A percentile compares a stretch with the other conserved stretches of the same genome.
These are phyloP conservation scores for Lithosia quadra DNA, from an alignment of 2,888 invertebrate species.

Conservation along the genomic window DNA sequence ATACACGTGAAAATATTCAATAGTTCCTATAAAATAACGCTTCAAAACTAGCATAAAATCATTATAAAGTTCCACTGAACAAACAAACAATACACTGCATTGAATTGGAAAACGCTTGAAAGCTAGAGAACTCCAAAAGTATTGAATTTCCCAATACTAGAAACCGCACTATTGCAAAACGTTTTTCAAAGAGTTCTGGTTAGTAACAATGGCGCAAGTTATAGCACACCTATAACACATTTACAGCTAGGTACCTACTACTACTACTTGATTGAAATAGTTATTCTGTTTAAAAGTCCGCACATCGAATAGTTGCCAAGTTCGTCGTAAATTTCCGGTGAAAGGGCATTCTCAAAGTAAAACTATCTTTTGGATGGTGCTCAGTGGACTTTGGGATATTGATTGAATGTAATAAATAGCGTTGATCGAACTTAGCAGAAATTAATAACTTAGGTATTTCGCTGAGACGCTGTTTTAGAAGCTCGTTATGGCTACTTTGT, in stretches of 20 bases:
- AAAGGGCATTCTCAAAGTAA: slow-evolving; percentile 41
- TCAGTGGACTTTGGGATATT: slow-evolving; percentile 37
- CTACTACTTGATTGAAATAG: slow-evolving; percentile 36
- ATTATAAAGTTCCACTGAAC: slow-evolving; percentile 7
- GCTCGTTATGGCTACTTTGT: background rate
- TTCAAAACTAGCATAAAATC: slow-evolving; percentile 4
- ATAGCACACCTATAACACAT: slow-evolving; percentile 15
- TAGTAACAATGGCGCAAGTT: slow-evolving; percentile 25
- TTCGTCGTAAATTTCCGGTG: slow-evolving; percentile 43
- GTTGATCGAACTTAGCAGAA: slow-evolving; percentile 28
- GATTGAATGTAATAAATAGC: slow-evolving; percentile 36
- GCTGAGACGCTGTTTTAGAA: background rate
- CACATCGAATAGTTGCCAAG: slow-evolving; percentile 35
- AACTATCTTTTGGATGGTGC: slow-evolving; percentile 39
- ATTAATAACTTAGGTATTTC: slow-evolving; percentile 2
- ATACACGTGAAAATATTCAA: background rate
- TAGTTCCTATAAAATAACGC: background rate
- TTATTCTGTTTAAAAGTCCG: slow-evolving; percentile 44
- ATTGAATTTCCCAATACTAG: slow-evolving; percentile 17
- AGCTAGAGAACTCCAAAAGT: slow-evolving; percentile 28
- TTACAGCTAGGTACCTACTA: no score
- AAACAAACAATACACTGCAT: slow-evolving; percentile 13
- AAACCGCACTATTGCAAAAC: slow-evolving; percentile 32
- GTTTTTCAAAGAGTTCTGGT: slow-evolving; percentile 33
- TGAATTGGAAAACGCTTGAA: slow-evolving; percentile 30